Conservation (phyloP, 2,113 vertebrate genomes). For the Podiceps cristatus region DNA sequence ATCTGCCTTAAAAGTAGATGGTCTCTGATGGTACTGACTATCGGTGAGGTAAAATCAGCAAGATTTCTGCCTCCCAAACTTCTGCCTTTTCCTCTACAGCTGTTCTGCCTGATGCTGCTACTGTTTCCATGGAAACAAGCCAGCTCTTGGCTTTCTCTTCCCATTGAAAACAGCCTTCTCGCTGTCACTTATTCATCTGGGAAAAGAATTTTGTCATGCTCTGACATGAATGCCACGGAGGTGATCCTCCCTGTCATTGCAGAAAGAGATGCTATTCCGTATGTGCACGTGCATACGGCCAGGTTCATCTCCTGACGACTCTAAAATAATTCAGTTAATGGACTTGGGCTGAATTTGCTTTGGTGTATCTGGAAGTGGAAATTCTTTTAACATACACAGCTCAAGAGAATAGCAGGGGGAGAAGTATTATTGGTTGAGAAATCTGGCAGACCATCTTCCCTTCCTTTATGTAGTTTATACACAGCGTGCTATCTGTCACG, state of each 20-base stretch:
- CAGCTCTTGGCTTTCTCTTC: constrained; percentile 88
- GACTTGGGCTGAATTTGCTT: not conserved
- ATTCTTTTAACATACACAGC: not conserved
- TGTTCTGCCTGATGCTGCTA: constrained; percentile 84
- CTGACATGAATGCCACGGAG: constrained; percentile 70
- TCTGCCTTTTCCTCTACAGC: constrained; percentile 76
- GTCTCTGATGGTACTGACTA: not conserved
- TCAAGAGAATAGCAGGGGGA: not conserved
- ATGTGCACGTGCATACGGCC: not conserved
- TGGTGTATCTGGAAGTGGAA: constrained; percentile 3
- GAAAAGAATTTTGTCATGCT: constrained; percentile 74
- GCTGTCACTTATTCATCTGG: constrained; percentile 81
- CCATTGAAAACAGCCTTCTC: constrained; percentile 87
- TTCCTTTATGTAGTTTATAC: not conserved
- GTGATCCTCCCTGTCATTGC: constrained; percentile 62
- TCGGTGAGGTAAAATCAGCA: constrained; percentile 47
- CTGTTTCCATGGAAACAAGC: constrained; percentile 95
- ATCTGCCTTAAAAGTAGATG: not conserved
- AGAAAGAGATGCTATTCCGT: constrained; percentile 33
- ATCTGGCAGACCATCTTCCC: not conserved
- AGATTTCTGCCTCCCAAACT: constrained; percentile 68
- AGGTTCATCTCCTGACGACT: not conserved
- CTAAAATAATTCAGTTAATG: not conserved
- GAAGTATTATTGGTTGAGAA: constrained; percentile 50
- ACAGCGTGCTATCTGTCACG: not conserved